Percentiles rank a stretch among this genome's conserved stretches.
Evolutionary conservation across 92 coral and sea anemone species (phyloP).

Genomic region (Umimayanthus chanpuru): DNA sequence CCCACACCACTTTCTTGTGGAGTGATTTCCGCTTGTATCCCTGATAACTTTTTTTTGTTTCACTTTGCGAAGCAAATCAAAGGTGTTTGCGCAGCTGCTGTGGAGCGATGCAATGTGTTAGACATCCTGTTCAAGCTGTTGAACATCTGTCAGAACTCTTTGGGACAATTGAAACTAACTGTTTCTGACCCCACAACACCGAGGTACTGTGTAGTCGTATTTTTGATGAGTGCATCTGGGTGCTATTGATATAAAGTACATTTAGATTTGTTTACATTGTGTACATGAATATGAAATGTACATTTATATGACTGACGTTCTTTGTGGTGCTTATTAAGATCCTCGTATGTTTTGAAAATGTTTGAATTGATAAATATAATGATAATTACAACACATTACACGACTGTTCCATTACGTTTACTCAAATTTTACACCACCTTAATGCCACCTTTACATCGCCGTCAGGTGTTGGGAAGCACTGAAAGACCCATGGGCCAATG

Average conservation of each 20-base stretch:
- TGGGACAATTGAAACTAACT: conserved; percentile 60
- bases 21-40: neutral
- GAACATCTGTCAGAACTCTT: conserved; percentile 75
- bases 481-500: no score
- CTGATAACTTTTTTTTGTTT: neutral
- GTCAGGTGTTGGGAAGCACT: no score
- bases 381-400: no score
- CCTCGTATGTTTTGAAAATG: no score
- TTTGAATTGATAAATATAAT: no score
- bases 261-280: no score
- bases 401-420: no score
- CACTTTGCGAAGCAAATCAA: conserved; percentile 77
- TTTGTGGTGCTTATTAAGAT: neutral
- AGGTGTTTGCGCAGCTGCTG: conserved; percentile 73
- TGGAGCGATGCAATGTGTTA: conserved; percentile 78
- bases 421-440: no score
- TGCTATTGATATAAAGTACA: neutral
- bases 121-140: conserved; percentile 68
- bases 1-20: neutral
- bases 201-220: conserved; percentile 50
- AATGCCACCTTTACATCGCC: no score
- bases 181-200: conserved; percentile 78
- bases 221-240: neutral
- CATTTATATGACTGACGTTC: neutral
- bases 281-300: no score